Evolutionary conservation across 2,888 invertebrate species (phyloP).

Genomic region (Alsophila aescularia): DNA sequence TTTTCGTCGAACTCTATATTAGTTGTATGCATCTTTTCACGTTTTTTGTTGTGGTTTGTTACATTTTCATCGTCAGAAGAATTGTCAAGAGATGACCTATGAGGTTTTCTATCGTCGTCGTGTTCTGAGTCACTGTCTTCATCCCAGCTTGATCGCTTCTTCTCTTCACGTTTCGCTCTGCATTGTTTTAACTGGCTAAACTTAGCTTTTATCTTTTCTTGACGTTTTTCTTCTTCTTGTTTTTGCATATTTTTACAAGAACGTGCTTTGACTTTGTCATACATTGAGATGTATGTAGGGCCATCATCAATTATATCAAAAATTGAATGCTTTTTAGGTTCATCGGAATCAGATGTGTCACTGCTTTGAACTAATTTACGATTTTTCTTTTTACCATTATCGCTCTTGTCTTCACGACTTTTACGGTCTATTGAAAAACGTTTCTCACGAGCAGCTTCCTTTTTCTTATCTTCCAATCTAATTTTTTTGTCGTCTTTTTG

Average conservation of each 20-base stretch:
- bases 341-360: slow-evolving; percentile 90
- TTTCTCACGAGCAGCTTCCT: slow-evolving; percentile 76
- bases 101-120: slow-evolving; percentile 65
- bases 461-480: slow-evolving; percentile 75
- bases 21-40: slow-evolving; percentile 78
- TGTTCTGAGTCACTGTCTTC: slow-evolving; percentile 91
- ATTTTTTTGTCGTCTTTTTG: slow-evolving; percentile 73
- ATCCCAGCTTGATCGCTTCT: slow-evolving; percentile 95
- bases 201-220: slow-evolving; percentile 94
- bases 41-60: slow-evolving; percentile 70
- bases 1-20: slow-evolving; percentile 66
- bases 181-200: slow-evolving; percentile 95
- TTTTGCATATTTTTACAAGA: slow-evolving; percentile 97
- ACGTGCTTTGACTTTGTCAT: slow-evolving; percentile 97
- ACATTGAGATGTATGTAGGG: slow-evolving; percentile 97
- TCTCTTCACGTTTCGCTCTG: slow-evolving; percentile 93
- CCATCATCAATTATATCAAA: slow-evolving; percentile 95
- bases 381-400: slow-evolving; percentile 70
- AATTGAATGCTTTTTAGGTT: slow-evolving; percentile 95
- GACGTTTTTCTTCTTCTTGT: slow-evolving; percentile 93
- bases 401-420: slow-evolving; percentile 78
- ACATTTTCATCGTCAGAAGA: slow-evolving; percentile 83
- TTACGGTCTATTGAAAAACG: slow-evolving; percentile 80
- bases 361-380: slow-evolving; percentile 83
- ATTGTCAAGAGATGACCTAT: slow-evolving; percentile 77